A percentile compares a stretch with the other conserved stretches of the same genome.
phyloP scores from a whole-genome alignment of 2,113 vertebrate species.

The Gracilinanus agilis region DNA sequence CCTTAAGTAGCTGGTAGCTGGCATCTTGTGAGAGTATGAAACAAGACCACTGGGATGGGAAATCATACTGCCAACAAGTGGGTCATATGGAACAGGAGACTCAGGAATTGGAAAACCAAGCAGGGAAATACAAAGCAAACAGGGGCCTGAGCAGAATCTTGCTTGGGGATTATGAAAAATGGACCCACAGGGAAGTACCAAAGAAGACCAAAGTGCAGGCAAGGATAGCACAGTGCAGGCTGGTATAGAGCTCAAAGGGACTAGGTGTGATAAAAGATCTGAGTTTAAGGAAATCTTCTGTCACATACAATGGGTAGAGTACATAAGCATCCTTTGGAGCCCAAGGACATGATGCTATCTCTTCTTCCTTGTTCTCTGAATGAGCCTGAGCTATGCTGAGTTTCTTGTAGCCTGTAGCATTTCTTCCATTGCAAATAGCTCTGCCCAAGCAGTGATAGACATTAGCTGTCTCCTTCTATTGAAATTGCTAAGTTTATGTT shows the following conservation, averaged over 20 bases:
- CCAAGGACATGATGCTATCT: background rate
- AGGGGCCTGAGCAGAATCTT: background rate
- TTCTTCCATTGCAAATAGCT: background rate
- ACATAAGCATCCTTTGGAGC: background rate
- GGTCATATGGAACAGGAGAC: background rate
- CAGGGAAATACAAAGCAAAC: background rate
- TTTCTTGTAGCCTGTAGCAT: background rate
- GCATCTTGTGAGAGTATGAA: background rate
- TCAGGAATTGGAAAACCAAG: background rate
- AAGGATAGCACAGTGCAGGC: background rate
- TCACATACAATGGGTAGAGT: background rate
- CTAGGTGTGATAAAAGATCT: background rate
- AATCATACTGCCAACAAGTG: background rate
- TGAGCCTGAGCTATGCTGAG: background rate
- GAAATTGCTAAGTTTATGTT: background rate
- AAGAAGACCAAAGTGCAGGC: background rate
- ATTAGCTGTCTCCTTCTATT: background rate
- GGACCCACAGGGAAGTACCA: too few species aligned
- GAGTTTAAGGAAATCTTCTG: background rate
- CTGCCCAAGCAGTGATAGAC: background rate
- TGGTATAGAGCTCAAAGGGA: background rate
- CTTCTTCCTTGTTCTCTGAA: background rate
- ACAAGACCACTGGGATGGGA: background rate
- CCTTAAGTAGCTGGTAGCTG: background rate
- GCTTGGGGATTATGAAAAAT: background rate